Conservation (phyloP, 2,113 vertebrate genomes). For the Pelvicachromis taeniatus region DNA sequence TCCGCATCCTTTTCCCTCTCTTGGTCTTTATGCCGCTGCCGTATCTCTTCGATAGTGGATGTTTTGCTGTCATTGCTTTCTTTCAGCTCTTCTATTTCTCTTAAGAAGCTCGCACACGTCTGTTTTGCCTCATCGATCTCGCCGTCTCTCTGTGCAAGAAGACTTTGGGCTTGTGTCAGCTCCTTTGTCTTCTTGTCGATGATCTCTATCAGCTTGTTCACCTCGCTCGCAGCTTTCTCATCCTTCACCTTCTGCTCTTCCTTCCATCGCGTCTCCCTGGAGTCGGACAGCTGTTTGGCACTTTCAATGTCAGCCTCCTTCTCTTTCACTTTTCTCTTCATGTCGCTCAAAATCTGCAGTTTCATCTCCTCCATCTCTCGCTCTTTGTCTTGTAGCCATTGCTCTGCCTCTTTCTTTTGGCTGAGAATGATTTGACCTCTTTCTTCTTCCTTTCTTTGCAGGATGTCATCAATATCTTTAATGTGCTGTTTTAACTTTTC, state of each 20-base stretch:
- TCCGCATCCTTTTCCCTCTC: conserved; percentile 18
- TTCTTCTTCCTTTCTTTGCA: conserved; percentile 42
- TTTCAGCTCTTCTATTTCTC: conserved; percentile 28
- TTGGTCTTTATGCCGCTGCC: conserved; percentile 9
- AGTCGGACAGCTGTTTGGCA: neutral
- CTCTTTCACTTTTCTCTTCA: conserved; percentile 17
- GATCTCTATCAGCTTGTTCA: conserved; percentile 3
- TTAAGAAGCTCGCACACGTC: neutral
- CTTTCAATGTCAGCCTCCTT: conserved; percentile 21
- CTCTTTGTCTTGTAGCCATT: conserved; percentile 31
- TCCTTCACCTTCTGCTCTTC: conserved; percentile 39
- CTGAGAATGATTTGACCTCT: conserved; percentile 11
- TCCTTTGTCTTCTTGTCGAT: conserved; percentile 1
- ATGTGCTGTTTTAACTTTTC: conserved; percentile 21
- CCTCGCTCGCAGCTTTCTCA: neutral
- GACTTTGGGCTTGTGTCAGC: neutral
- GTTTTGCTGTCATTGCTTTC: neutral
- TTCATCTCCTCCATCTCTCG: conserved; percentile 36
- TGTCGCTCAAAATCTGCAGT: neutral
- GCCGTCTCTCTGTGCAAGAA: neutral
- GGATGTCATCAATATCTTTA: conserved; percentile 7
- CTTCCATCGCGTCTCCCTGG: conserved; percentile 16
- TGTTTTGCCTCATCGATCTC: neutral
- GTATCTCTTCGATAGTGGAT: neutral
- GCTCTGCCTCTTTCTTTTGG: conserved; percentile 49